phyloP scores from a whole-genome alignment of 1,140 invertebrate genomes.

The Pogonognathellus flavescens region DNA sequence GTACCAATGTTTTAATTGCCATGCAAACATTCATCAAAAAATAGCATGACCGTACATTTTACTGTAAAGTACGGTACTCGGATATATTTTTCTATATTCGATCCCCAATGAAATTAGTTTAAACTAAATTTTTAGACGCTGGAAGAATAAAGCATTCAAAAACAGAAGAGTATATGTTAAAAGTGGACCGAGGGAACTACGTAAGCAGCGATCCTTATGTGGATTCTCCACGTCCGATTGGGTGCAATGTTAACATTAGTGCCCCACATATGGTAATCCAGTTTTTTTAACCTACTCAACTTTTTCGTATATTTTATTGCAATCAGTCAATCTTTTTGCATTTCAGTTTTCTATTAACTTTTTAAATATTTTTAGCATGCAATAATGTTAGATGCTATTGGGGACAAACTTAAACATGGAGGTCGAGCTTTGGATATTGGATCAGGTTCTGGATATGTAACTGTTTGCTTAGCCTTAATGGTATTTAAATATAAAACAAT shows the following conservation, averaged over 20 bases:
- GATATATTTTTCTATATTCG: too few relatives aligned
- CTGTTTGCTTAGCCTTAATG: conserved; percentile 76
- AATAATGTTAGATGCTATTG: conserved; percentile 89
- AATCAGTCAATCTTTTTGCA: neutral
- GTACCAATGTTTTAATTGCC: too few relatives aligned
- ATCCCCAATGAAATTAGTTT: too few relatives aligned
- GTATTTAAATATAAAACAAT: neutral
- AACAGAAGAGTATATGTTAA: neutral
- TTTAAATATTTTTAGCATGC: conserved; percentile 82
- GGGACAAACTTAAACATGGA: conserved; percentile 84
- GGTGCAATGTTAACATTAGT: conserved; percentile 93
- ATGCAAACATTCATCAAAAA: too few relatives aligned
- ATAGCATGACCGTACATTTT: too few relatives aligned
- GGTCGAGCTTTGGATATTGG: conserved; percentile 88
- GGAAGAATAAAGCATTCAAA: neutral
- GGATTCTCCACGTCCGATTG: conserved; percentile 90
- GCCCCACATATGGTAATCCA: conserved; percentile 98
- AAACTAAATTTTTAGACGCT: neutral
- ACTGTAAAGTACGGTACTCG: too few relatives aligned
- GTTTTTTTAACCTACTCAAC: conserved; percentile 71
- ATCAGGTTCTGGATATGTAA: conserved; percentile 77
- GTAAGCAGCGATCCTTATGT: conserved; percentile 70
- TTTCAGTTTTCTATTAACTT: too few relatives aligned
- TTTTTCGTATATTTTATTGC: conserved; percentile 37
- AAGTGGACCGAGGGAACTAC: neutral